A percentile compares a stretch with the other conserved stretches of the same genome.
phyloP scores from a whole-genome alignment of 2,888 invertebrate species.

The Eurois occulta region DNA sequence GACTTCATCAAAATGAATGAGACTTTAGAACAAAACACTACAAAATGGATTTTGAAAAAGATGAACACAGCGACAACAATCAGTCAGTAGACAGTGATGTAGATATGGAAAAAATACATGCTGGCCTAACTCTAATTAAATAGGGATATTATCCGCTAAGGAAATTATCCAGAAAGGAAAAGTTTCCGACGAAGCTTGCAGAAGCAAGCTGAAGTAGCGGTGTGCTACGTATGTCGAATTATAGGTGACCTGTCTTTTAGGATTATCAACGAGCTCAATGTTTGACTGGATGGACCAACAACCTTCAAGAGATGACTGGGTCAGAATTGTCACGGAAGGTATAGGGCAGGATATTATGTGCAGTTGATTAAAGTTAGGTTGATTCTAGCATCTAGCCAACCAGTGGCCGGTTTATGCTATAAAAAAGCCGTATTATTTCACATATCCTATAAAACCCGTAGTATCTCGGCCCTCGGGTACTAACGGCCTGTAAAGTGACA shows the following conservation, averaged over 20 bases:
- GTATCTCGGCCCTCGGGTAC: conserved; percentile 19
- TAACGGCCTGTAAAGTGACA: conserved; percentile 27
- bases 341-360: background rate
- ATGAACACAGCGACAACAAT: too few species aligned
- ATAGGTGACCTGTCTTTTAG: too few species aligned
- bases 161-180: background rate
- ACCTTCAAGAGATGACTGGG: background rate
- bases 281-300: background rate
- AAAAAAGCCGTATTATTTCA: conserved; percentile 17
- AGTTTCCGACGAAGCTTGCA: background rate
- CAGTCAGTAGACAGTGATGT: too few species aligned
- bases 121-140: background rate
- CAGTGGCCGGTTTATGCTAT: background rate
- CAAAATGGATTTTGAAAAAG: too few species aligned
- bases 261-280: background rate
- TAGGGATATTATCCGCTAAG: too few species aligned
- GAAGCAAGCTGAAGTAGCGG: background rate
- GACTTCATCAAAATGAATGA: too few species aligned
- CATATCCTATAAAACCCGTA: conserved; percentile 1
- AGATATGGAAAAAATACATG: background rate
- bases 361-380: background rate
- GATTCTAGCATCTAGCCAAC: background rate
- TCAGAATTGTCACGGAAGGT: background rate
- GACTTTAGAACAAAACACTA: too few species aligned
- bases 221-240: too few species aligned